Evolutionary conservation across 1,140 invertebrate genomes (phyloP).

Genomic region (Cardiocondyla obscurior): DNA sequence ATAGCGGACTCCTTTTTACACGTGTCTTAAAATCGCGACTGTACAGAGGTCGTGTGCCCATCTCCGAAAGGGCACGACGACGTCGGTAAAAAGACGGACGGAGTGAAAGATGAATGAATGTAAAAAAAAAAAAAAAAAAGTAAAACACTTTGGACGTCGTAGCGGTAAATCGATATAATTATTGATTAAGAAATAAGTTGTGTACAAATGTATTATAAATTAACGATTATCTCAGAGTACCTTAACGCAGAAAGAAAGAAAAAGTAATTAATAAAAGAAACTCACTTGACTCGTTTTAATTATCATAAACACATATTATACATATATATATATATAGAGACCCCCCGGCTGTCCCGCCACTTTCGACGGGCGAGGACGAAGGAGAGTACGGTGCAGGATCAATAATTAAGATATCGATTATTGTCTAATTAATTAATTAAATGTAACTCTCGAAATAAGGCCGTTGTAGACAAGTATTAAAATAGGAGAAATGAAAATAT

Average conservation of each 20-base stretch:
- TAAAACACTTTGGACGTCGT: constrained; percentile 61
- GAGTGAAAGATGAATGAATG: constrained; percentile 32
- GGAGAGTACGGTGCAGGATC: constrained; percentile 51
- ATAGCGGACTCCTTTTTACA: constrained; percentile 57
- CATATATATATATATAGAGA: constrained; percentile 69
- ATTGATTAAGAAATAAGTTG: constrained; percentile 80
- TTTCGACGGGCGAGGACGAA: constrained; percentile 3
- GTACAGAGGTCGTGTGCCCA: constrained; percentile 3
- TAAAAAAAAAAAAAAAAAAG: too few relatives aligned
- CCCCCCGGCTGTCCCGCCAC: constrained; percentile 30
- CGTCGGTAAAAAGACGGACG: constrained; percentile 7
- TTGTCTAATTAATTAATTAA: constrained; percentile 76
- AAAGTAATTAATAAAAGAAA: constrained; percentile 60
- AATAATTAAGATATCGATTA: constrained; percentile 76
- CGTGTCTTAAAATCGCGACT: constrained; percentile 63
- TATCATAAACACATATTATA: constrained; percentile 71
- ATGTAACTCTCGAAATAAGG: constrained; percentile 75
- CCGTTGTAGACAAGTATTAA: constrained; percentile 74
- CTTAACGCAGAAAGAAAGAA: constrained; percentile 68
- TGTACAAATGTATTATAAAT: constrained; percentile 82
- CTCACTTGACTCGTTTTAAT: constrained; percentile 70
- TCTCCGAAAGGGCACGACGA: neutral
- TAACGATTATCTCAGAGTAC: constrained; percentile 76
- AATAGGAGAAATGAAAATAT: constrained; percentile 72
- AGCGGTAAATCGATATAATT: constrained; percentile 76